These are phyloP conservation scores for Lycaena phlaeas DNA, from an alignment of 2,888 invertebrate genomes.

Conservation along the genomic window DNA sequence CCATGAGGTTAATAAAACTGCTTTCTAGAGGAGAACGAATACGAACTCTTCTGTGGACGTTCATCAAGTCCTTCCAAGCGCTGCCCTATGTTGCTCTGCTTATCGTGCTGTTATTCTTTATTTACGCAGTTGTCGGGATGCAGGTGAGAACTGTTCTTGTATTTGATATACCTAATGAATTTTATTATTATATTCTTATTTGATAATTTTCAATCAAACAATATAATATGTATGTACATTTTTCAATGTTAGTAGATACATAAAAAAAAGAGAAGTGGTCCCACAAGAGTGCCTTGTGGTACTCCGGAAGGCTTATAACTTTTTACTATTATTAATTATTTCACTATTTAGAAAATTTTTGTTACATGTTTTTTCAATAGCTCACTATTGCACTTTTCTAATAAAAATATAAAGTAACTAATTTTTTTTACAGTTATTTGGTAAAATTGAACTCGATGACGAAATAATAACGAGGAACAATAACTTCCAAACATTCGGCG, in stretches of 20 bases:
- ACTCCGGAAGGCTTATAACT: too few relatives aligned
- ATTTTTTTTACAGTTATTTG: slow-evolving; percentile 81
- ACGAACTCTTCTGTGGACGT: slow-evolving; percentile 97
- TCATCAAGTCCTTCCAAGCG: slow-evolving; percentile 99
- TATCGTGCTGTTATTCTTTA: slow-evolving; percentile 98
- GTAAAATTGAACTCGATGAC: slow-evolving; percentile 87
- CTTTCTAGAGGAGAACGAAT: slow-evolving; percentile 98
- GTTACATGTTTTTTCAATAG: too few relatives aligned
- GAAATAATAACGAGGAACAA: slow-evolving; percentile 92
- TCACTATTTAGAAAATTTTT: too few relatives aligned
- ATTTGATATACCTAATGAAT: too few relatives aligned
- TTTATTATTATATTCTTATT: not conserved
- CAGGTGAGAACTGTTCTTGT: slow-evolving; percentile 87
- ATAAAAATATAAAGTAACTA: too few relatives aligned
- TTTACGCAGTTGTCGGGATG: slow-evolving; percentile 99
- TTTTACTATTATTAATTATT: too few relatives aligned
- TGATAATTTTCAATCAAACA: not conserved
- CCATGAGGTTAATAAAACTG: slow-evolving; percentile 97
- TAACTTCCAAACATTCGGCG: slow-evolving; percentile 97
- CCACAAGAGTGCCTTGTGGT: too few relatives aligned
- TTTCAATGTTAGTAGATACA: too few relatives aligned
- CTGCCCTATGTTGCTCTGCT: slow-evolving; percentile 98
- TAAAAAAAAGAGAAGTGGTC: too few relatives aligned
- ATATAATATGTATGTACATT: too few relatives aligned
- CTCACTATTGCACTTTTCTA: too few relatives aligned